phyloP scores from a whole-genome alignment of 2,888 invertebrate species.

The Lamproptera curius region DNA sequence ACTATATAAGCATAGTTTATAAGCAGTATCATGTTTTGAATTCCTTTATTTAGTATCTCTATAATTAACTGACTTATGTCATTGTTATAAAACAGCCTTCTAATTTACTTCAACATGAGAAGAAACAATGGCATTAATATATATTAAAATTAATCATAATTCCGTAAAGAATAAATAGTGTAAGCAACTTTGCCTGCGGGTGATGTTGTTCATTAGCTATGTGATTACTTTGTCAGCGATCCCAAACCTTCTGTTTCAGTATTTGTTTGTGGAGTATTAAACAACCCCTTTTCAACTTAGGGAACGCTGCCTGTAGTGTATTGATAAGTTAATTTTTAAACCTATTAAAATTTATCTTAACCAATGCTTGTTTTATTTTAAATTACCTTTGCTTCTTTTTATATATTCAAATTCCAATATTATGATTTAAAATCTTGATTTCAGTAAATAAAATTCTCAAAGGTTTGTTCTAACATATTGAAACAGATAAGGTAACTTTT shows the following conservation, averaged over 20 bases:
- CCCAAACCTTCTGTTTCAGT: constrained; percentile 29
- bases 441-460: too few species aligned
- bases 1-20: constrained; percentile 25
- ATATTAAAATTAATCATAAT: constrained; percentile 12
- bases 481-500: too few species aligned
- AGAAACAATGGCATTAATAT: constrained; percentile 8
- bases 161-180: constrained; percentile 13
- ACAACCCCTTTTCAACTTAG: constrained; percentile 20
- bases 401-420: too few species aligned
- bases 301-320: constrained; percentile 40
- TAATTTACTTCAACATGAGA: neutral
- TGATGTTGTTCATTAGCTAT: constrained; percentile 10
- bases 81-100: neutral
- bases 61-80: constrained; percentile 15
- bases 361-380: constrained; percentile 32
- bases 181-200: constrained; percentile 1
- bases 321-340: constrained; percentile 49
- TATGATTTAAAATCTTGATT: too few species aligned
- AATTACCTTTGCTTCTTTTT: too few species aligned
- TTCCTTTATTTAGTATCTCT: constrained; percentile 31
- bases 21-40: constrained; percentile 35
- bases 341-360: constrained; percentile 37
- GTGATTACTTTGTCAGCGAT: constrained; percentile 15
- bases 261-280: constrained; percentile 36
- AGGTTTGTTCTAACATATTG: too few species aligned